Base-by-base conservation (phyloP, 2,888 invertebrate genomes). In the Agrotis clavis region DNA sequence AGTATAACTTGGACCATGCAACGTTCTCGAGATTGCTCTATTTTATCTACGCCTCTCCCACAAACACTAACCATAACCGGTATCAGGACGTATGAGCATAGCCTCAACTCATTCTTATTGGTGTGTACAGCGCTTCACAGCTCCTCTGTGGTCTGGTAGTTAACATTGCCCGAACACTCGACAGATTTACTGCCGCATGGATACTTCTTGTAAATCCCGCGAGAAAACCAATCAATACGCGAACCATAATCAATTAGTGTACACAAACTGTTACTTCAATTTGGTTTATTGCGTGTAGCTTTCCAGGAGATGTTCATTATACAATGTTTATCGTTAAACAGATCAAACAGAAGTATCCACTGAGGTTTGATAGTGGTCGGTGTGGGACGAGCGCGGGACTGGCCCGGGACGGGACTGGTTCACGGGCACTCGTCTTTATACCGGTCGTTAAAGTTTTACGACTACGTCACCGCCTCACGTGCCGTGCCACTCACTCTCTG, bases 341-440 rank as follows among this genome's bases (percentile, higher is more conserved):
- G 65, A 73, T 76, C 76, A 76, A 81, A 72, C 48, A 59, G 59
- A 30, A 79, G 54, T 21, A 16, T 30, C 30, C 56, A 35, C 57
- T 57, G n/a, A 57, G 5, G n/a, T 30, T n/a, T 35, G 25, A 13
- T 51, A 47, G 67, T 9, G 7, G 13, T 25, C 21, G 18, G 47
- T 0, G 54, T 45, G 50, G 67, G 6, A 14, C 65, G 56, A 53
- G 13, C 18, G 67, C 47, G 60, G 51, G 16, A 14, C 4, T 56
- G 41, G 47, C 1, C 48, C 59, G 56, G 59, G 1, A 35, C 48
- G 53, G 25, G 13, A 35, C 54, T 47, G 41, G 21, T 57, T 63
- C 54, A 67, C 59, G 51, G 63, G 62, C 77, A 77, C 77, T 82
- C 35, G 50, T 48, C 66, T 72, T 65, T 71, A 78, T 53, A 70